phyloP scores from a whole-genome alignment of 2,888 invertebrate species.

The Folsomia manolachei region DNA sequence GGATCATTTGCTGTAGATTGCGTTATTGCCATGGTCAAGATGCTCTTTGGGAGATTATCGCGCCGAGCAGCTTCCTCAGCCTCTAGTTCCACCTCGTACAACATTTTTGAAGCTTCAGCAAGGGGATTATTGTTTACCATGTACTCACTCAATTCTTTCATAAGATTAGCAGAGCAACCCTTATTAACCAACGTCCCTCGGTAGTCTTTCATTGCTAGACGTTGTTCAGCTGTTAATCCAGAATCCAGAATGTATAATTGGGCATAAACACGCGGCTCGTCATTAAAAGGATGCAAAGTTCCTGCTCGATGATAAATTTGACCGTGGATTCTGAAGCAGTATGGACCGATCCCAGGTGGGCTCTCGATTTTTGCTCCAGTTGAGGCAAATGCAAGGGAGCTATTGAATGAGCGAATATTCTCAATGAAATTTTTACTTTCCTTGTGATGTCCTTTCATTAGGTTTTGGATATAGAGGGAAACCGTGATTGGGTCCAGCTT shows the following conservation, averaged over 20 bases:
- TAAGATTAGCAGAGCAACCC: no score
- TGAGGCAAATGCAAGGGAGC: constrained; percentile 42
- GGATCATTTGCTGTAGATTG: no score
- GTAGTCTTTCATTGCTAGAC: constrained; percentile 22
- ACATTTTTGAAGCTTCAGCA: constrained; percentile 40
- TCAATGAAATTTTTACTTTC: background rate
- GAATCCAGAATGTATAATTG: constrained; percentile 34
- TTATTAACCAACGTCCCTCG: no score
- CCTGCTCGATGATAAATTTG: constrained; percentile 37
- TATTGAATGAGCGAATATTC: constrained; percentile 35
- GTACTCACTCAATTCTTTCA: no score
- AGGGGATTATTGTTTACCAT: no score
- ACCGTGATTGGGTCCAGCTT: no score
- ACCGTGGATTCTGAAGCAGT: constrained; percentile 42
- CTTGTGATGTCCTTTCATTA: constrained; percentile 11
- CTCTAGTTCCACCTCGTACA: constrained; percentile 38
- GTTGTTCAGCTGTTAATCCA: background rate
- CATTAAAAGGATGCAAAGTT: background rate
- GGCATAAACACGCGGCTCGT: constrained; percentile 8
- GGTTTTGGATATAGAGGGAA: background rate
- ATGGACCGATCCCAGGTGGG: constrained; percentile 26
- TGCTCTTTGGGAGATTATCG: no score
- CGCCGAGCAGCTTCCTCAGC: constrained; percentile 1
- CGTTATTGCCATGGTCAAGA: no score
- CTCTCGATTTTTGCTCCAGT: constrained; percentile 29